Percentiles rank a stretch among this genome's conserved stretches.
Evolutionary conservation across 2,797 vertebrate species (phyloP).

Genomic region (Diceros bicornis): DNA sequence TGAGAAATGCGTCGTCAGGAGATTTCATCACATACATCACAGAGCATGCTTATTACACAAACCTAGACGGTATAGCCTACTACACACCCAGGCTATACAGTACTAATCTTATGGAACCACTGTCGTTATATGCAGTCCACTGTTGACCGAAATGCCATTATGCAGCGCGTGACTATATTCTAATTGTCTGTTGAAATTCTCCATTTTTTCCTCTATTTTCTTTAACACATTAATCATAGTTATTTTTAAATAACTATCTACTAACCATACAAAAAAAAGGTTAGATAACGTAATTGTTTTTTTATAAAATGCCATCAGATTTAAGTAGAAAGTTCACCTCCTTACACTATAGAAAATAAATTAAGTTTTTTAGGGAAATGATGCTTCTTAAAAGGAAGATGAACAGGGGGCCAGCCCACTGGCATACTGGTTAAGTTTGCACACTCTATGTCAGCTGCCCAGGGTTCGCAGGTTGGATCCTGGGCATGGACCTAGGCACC

Average conservation of each 20-base stretch:
- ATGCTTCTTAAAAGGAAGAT: neutral
- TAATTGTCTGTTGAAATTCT: neutral
- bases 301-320: slow-evolving; percentile 45
- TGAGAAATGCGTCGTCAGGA: too few relatives aligned
- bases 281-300: neutral
- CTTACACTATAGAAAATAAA: neutral
- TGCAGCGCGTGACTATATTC: neutral
- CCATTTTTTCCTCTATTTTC: neutral
- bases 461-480: too few relatives aligned
- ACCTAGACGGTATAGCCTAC: too few relatives aligned
- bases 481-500: too few relatives aligned
- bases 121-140: too few relatives aligned
- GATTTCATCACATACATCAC: too few relatives aligned
- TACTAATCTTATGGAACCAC: too few relatives aligned
- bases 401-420: neutral
- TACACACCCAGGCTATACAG: too few relatives aligned
- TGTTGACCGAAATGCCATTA: too few relatives aligned
- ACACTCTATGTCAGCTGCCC: too few relatives aligned
- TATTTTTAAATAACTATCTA: slow-evolving; percentile 27
- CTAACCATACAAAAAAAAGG: neutral
- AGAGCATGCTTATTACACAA: too few relatives aligned
- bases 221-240: neutral
- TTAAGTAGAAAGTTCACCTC: neutral
- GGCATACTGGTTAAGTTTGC: too few relatives aligned
- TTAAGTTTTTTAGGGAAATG: neutral